Conservation (phyloP, 2,888 invertebrate species). For the Lasioglossum leucozonium region DNA sequence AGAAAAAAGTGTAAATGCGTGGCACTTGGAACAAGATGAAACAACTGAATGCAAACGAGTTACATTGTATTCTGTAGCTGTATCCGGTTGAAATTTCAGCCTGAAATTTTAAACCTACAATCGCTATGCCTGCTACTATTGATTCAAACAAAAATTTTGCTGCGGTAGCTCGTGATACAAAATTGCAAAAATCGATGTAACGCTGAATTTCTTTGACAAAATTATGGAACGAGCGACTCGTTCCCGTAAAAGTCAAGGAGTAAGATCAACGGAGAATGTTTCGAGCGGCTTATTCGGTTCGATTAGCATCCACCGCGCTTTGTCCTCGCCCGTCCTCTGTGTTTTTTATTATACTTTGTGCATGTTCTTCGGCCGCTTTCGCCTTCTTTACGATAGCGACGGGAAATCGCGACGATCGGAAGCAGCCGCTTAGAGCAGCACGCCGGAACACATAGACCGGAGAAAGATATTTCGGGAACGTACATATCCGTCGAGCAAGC, state of each 20-base stretch:
- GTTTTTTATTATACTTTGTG: background rate
- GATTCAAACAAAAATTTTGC: too few species aligned
- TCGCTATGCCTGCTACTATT: too few species aligned
- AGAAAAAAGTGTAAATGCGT: background rate
- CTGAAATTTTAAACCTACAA: background rate
- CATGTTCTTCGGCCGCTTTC: background rate
- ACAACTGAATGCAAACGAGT: background rate
- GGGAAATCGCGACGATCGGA: conserved; percentile 65
- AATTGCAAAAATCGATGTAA: background rate
- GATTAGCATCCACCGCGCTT: background rate
- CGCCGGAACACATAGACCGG: conserved; percentile 18
- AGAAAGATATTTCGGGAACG: conserved; percentile 55
- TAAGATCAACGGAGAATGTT: background rate
- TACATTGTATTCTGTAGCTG: background rate
- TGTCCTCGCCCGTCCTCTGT: background rate
- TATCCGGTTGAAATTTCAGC: background rate
- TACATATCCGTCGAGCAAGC: conserved; percentile 42
- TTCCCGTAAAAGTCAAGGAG: background rate
- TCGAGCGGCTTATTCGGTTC: background rate
- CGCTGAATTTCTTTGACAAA: too few species aligned
- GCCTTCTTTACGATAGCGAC: conserved; percentile 37
- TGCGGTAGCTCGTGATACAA: too few species aligned
- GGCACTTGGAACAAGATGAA: background rate
- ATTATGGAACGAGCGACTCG: background rate
- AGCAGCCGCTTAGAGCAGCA: conserved; percentile 46